Evolutionary conservation across 2,888 invertebrate species (phyloP), one percentile per base, ranked within the genome.

Genomic region (Julus scanicus): DNA sequence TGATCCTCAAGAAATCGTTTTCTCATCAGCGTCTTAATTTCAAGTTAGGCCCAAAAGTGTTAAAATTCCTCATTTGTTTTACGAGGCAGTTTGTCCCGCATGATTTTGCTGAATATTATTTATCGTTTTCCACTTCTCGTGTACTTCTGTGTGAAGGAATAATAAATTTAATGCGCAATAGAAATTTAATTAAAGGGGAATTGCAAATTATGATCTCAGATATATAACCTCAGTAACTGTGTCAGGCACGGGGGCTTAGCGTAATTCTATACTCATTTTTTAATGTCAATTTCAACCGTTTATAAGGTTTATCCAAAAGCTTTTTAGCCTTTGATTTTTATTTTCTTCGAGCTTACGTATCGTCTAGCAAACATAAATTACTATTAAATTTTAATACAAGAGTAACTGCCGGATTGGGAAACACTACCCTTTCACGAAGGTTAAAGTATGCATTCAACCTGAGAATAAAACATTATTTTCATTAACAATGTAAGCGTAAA

Each of bases 181-280:
- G 71, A 71, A 71, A 71, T n/a, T 71, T 71, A 71, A 71, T 71
- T 71, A 71, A 71, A 29, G 71, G 71, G 71, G 71, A 71, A 71
- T 71, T 71, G 71, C 71, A 71, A 71, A 71, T 71, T 71, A 71
- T 71, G 71, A 71, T 20, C 71, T 71, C 71, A 71, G 29, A 71
- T 29, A 29, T 29, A n/a, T 9, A 71, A 71, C 71, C 71, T 71
- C 53, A 29, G 71, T 29, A 71, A 29, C 29, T 71, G 71, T 71
- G 29, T 29, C 71, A 71, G 71, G n/a, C 71, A 71, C 6, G 71
- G 17, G 71, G 17, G 5, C 9, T 20, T 4, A 5, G 29, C 20
- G 71, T 29, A 71, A 71, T 71, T 71, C 20, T 71, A 9, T 71
- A 8, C 29, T 20, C 63, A 63, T 63, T 9, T 71, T 71, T 71